Conservation (phyloP, 1,140 invertebrate genomes). For the Drosophila prosaltans region DNA sequence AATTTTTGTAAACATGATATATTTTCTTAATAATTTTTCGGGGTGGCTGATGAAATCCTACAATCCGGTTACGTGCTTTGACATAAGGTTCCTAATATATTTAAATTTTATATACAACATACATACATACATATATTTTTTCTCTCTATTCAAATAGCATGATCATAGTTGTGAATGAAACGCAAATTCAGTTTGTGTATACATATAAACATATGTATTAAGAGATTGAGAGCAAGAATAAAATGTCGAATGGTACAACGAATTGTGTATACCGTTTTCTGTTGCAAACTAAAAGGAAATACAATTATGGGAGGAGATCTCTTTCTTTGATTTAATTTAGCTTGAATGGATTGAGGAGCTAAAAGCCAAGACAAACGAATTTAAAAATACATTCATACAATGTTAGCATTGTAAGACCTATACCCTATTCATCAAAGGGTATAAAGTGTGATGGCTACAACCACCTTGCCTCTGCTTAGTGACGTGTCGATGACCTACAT, state of each 20-base stretch:
- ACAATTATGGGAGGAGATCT: neutral
- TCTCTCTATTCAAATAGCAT: conserved; percentile 58
- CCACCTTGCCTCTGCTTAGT: conserved; percentile 13
- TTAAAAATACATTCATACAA: neutral
- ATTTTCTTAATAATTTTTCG: conserved; percentile 43
- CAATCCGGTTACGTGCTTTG: conserved; percentile 48
- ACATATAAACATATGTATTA: neutral
- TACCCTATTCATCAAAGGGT: neutral
- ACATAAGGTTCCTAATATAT: conserved; percentile 28
- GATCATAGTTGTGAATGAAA: conserved; percentile 63
- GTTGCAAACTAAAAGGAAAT: neutral
- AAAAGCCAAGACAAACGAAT: neutral
- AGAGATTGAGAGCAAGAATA: neutral
- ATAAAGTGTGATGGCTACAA: conserved; percentile 8
- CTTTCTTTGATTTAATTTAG: too few relatives aligned
- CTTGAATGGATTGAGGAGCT: neutral
- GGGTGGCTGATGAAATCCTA: conserved; percentile 73
- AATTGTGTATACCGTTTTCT: neutral
- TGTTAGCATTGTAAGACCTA: neutral
- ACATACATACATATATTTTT: too few relatives aligned
- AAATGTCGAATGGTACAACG: neutral
- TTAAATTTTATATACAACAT: conserved; percentile 23
- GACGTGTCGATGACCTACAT: conserved; percentile 75
- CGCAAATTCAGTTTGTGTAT: conserved; percentile 24
- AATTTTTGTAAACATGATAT: conserved; percentile 37